Conservation (phyloP, 2,888 invertebrate species). For the Platerodrilus igneus region DNA sequence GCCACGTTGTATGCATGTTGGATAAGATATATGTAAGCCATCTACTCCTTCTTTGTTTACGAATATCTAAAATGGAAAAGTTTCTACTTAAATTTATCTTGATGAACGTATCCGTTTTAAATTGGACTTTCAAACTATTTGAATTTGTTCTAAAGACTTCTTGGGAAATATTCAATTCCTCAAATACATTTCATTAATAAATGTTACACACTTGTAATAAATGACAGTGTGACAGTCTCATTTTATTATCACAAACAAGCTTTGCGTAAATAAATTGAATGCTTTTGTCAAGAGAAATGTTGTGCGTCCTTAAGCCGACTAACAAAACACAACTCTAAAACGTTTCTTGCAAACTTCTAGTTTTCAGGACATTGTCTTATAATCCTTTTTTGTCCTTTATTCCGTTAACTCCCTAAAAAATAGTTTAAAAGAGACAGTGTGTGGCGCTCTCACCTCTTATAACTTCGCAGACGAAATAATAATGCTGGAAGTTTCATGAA, state of each 20-base stretch:
- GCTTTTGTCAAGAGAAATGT: neutral
- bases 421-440: too few relatives aligned
- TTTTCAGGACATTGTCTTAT: slow-evolving; percentile 3
- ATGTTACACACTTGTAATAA: too few relatives aligned
- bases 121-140: slow-evolving; percentile 19
- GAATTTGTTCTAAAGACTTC: neutral
- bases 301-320: neutral
- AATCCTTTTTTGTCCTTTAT: too few relatives aligned
- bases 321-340: neutral
- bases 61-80: slow-evolving; percentile 25
- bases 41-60: slow-evolving; percentile 15
- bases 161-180: neutral
- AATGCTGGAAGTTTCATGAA: slow-evolving; percentile 38
- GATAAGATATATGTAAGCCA: slow-evolving; percentile 9
- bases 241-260: too few relatives aligned
- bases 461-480: slow-evolving; percentile 32
- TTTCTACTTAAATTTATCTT: slow-evolving; percentile 21
- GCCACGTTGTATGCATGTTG: slow-evolving; percentile 14
- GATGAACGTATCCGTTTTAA: slow-evolving; percentile 22
- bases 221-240: too few relatives aligned
- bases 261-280: too few relatives aligned
- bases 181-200: too few relatives aligned
- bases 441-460: slow-evolving; percentile 21
- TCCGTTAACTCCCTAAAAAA: too few relatives aligned
- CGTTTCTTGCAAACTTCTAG: slow-evolving; percentile 4